These are phyloP conservation scores for Pyrgilauda ruficollis DNA, from an alignment of 2,113 vertebrate genomes.

Conservation along the genomic window DNA sequence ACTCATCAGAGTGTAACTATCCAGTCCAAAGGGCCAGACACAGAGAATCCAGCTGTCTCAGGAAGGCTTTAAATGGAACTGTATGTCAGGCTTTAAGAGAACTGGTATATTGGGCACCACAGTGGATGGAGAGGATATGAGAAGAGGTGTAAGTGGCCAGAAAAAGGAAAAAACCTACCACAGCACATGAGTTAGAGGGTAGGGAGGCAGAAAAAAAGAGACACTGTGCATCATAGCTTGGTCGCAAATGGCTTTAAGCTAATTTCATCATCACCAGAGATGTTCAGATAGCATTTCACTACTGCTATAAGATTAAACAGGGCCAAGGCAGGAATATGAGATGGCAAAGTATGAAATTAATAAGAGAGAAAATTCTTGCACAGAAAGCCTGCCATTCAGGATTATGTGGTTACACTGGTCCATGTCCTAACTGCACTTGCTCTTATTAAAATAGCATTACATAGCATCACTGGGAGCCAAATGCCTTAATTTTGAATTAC, in stretches of 20 bases:
- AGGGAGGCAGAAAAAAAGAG: background rate
- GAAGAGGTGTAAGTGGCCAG: background rate
- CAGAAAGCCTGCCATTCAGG: background rate
- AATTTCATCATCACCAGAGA: background rate
- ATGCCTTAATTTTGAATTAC: background rate
- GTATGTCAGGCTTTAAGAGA: background rate
- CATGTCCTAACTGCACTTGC: fast-evolving
- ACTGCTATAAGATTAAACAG: background rate
- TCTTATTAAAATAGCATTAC: background rate
- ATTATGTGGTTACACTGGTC: background rate
- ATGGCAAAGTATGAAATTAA: background rate
- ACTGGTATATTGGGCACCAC: background rate
- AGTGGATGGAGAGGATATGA: background rate
- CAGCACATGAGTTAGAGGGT: background rate
- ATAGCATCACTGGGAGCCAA: background rate
- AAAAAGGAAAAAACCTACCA: fast-evolving
- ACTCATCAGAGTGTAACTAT: background rate
- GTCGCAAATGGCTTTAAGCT: background rate
- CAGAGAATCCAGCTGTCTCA: background rate
- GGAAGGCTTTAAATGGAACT: background rate
- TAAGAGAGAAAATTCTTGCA: background rate
- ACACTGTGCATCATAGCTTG: background rate
- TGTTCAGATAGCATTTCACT: background rate
- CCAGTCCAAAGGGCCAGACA: background rate
- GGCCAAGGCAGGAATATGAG: background rate